Evolutionary conservation across 2,888 invertebrate species (phyloP).

Genomic region (Cataglyphis albicans): DNA sequence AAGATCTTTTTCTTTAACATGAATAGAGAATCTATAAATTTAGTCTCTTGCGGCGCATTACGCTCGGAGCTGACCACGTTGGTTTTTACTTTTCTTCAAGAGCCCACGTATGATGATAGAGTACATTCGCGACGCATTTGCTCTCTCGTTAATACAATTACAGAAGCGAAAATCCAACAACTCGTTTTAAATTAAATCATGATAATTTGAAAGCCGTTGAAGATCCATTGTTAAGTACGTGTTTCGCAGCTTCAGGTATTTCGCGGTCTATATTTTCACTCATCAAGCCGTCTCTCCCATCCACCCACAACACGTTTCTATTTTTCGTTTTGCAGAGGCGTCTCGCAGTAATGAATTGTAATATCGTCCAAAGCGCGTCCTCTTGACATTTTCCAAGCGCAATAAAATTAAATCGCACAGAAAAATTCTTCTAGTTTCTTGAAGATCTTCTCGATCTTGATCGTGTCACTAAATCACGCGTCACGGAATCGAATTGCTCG

Average conservation of each 20-base stretch:
- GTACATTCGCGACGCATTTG: not conserved
- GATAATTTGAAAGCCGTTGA: conserved; percentile 14
- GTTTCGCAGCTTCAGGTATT: conserved; percentile 22
- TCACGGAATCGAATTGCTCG: conserved; percentile 83
- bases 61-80: conserved; percentile 11
- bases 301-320: not conserved
- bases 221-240: conserved; percentile 27
- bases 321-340: conserved; percentile 2
- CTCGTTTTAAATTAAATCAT: conserved; percentile 18
- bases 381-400: not conserved
- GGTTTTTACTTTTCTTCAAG: conserved; percentile 28
- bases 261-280: not conserved
- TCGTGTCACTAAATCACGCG: conserved; percentile 79
- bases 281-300: not conserved
- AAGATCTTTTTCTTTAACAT: conserved; percentile 29
- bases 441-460: not conserved
- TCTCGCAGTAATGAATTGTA: not conserved
- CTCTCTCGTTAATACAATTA: conserved; percentile 26
- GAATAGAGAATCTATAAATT: conserved; percentile 21
- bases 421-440: not conserved
- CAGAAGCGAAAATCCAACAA: conserved; percentile 4
- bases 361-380: not conserved
- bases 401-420: not conserved
- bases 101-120: not conserved
- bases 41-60: conserved; percentile 39